Base-by-base conservation (phyloP, 1,140 invertebrate species). In the Ruditapes philippinarum region DNA sequence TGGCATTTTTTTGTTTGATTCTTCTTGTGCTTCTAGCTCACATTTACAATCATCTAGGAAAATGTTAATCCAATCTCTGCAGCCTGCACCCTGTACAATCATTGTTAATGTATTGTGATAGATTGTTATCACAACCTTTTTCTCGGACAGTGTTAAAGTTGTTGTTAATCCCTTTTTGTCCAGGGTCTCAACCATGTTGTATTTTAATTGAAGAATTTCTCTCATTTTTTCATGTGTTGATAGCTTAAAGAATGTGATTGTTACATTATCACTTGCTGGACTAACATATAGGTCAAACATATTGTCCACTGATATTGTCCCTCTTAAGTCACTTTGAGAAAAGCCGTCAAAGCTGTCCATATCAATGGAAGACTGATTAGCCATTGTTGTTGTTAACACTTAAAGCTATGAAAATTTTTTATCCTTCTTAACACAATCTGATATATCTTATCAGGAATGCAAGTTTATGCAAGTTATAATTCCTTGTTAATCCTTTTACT, bases 71-170 rank as follows among this genome's bases (percentile, higher is more conserved):
- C 62, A 65, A 1, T 31, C 25, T 31, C 62, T 65, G 25, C 62
- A 65, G 33, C 62, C 62, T 31, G 11, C 12, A 65, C 62, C 62
- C 19, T 65, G 62, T 1, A 65, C 25, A n/a, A n/a, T n/a, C n/a
- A n/a, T n/a, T n/a, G n/a, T 62, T 62, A 62, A n/a, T 62, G 57
- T 62, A n/a, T 62, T 62, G 57, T 62, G 57, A n/a, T 62, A 62
- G n/a, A 62, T 62, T 49, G 45, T 57, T 11, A 57, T 57, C 51
- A 57, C 51, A 57, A 57, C 51, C 22, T 57, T 57, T 14, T 57
- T 65, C 11, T n/a, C 62, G 12, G 11, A 31, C 33, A 65, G 62
- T 11, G 2, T 65, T 36, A 65, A 7, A 65, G 62, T 65, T 3
- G 62, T 65, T 65, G 4, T 33, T 65, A 65, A 65, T 31, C 62